Evolutionary conservation across 2,888 invertebrate genomes (phyloP).

Genomic region (Andrena chrysosceles): DNA sequence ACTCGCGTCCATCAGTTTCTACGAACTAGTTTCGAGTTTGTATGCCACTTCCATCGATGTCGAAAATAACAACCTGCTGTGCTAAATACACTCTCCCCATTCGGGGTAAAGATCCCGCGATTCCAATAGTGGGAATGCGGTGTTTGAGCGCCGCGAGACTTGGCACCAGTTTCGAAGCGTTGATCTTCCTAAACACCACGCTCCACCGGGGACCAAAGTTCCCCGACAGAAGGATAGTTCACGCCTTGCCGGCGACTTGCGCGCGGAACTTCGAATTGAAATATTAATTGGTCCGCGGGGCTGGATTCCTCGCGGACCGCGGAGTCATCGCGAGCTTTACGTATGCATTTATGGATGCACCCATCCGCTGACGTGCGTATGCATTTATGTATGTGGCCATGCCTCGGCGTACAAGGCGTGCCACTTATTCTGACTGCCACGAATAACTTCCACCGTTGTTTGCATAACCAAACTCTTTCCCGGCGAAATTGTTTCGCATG

Average conservation of each 20-base stretch:
- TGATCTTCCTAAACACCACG: constrained; percentile 5
- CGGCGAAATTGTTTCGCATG: constrained; percentile 33
- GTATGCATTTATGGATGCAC: constrained; percentile 59
- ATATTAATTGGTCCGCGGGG: constrained; percentile 79
- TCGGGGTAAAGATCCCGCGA: no score
- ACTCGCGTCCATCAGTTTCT: no score
- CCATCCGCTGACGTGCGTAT: constrained; percentile 54
- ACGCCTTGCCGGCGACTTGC: constrained; percentile 51
- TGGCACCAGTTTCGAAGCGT: not conserved
- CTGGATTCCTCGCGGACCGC: constrained; percentile 32
- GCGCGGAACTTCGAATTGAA: constrained; percentile 78
- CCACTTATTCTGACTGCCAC: constrained; percentile 58
- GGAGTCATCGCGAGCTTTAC: constrained; percentile 27
- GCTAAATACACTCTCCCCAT: no score
- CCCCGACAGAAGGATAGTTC: constrained; percentile 31
- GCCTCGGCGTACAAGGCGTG: constrained; percentile 41
- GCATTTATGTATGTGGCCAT: constrained; percentile 57
- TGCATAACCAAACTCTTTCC: constrained; percentile 59
- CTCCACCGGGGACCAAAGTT: constrained; percentile 16
- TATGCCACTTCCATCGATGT: no score
- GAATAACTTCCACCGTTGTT: constrained; percentile 53
- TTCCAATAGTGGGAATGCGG: not conserved
- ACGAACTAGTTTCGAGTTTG: no score
- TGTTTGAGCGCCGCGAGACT: not conserved
- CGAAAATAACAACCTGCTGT: no score